Evolutionary conservation across 2,888 invertebrate genomes (phyloP), one percentile per base, ranked within the genome.

Genomic region (Stenoptilia bipunctidactyla): DNA sequence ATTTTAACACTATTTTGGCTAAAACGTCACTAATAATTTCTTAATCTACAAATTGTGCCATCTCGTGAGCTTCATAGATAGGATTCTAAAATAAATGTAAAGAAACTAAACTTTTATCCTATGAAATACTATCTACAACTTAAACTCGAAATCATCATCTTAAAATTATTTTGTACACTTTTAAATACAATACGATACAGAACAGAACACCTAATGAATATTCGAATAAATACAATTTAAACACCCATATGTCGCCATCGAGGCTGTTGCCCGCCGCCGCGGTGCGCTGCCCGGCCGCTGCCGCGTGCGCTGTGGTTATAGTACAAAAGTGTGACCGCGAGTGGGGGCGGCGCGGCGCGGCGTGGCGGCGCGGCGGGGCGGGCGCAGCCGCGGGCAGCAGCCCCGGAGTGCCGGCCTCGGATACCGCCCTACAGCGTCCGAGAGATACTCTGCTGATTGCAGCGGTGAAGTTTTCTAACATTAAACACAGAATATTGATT

Each of bases 401-500:
- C n/a, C n/a, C n/a, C n/a, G n/a, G n/a, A n/a, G n/a, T n/a, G n/a
- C n/a, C n/a, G n/a, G 30, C 20, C 35, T 30, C 45, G 40, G 45
- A 40, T 37, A 43, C 30, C 45, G n/a, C n/a, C n/a, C 45, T 25
- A 25, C 25, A 9, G 9, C 5, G 5, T 25, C 9, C 25, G 5
- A 25, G 25, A 37, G 27, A 13, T 9, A 25, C 5, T 6, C 61
- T 65, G 66, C 67, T 20, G 61, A 59, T 56, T 56, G 66, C 72
- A 69, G 66, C 61, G 57, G 60, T 62, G 60, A 64, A 66, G n/a
- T 61, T 68, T 64, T 73, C 73, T 82, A 79, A 76, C 58, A 82
- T 80, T 80, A 80, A 80, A 83, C 82, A 80, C 82, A 80, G 82
- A 82, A 80, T 80, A 82, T 74, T 77, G 80, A 75, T 66, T 75